These are phyloP conservation scores for Agrotis exclamationis DNA, from an alignment of 2,888 invertebrate species.

Conservation along the genomic window DNA sequence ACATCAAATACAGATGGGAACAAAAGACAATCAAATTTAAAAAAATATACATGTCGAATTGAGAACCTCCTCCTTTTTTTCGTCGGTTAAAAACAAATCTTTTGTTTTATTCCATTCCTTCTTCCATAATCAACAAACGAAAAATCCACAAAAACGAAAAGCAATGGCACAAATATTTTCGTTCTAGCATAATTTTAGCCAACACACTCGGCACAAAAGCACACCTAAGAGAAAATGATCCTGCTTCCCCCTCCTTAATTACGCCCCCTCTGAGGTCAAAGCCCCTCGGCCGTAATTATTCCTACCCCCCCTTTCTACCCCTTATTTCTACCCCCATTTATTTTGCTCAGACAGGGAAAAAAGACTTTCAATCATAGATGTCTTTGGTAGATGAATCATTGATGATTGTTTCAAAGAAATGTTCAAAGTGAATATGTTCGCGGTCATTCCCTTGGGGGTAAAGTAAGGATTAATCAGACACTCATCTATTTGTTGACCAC, in stretches of 20 bases:
- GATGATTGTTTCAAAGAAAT: slow-evolving; percentile 46
- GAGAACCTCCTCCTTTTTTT: no score
- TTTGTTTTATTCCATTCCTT: neutral
- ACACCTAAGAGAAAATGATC: slow-evolving; percentile 72
- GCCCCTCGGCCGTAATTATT: slow-evolving; percentile 79
- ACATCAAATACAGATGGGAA: no score
- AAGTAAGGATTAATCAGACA: slow-evolving; percentile 47
- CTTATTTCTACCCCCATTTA: slow-evolving; percentile 63
- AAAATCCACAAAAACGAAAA: slow-evolving; percentile 9
- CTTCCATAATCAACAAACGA: neutral
- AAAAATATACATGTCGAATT: no score
- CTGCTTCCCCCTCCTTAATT: slow-evolving; percentile 76
- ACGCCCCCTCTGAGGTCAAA: slow-evolving; percentile 70
- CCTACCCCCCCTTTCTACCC: slow-evolving; percentile 68
- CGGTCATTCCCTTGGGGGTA: slow-evolving; percentile 12
- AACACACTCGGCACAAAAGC: slow-evolving; percentile 62
- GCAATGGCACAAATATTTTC: slow-evolving; percentile 29
- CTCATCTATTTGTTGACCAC: slow-evolving; percentile 23
- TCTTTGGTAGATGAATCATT: slow-evolving; percentile 58
- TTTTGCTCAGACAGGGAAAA: slow-evolving; percentile 61
- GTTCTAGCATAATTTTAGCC: slow-evolving; percentile 40
- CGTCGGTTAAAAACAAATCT: neutral
- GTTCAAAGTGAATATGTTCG: slow-evolving; percentile 27
- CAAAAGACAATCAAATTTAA: neutral
- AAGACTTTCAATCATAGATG: slow-evolving; percentile 76